Percentiles rank a stretch among this genome's conserved stretches.
These are phyloP conservation scores for Nysson spinosus DNA, from an alignment of 2,888 invertebrate species.

Conservation along the genomic window DNA sequence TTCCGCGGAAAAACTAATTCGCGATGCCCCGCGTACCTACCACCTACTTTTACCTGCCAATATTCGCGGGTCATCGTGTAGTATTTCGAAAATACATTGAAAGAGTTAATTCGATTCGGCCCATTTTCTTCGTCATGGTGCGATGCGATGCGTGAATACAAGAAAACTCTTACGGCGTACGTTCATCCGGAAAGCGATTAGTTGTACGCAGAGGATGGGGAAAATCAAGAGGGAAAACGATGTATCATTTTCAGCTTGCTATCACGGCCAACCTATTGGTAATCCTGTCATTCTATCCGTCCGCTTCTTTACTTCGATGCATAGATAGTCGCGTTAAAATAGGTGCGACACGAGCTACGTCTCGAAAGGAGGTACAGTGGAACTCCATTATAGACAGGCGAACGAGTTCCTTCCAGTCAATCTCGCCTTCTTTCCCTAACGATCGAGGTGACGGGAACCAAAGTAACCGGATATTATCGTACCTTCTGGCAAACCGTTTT, in stretches of 20 bases:
- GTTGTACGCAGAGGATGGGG: conserved; percentile 31
- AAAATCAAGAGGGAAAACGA: conserved; percentile 47
- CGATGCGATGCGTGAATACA: conserved; percentile 46
- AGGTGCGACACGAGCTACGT: no score
- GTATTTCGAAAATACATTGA: no score
- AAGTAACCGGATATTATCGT: conserved; percentile 58
- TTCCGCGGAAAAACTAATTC: no score
- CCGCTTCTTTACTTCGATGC: conserved; percentile 26
- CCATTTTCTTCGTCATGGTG: conserved; percentile 20
- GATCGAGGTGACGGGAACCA: conserved; percentile 31
- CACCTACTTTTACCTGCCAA: background rate
- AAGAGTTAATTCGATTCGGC: no score
- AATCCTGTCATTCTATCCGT: background rate
- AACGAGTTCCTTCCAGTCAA: conserved; percentile 52
- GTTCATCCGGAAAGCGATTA: conserved; percentile 37
- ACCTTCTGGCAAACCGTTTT: conserved; percentile 34
- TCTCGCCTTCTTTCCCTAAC: conserved; percentile 35
- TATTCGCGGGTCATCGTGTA: background rate
- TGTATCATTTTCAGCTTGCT: conserved; percentile 43
- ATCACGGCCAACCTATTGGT: background rate
- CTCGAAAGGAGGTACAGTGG: conserved; percentile 27
- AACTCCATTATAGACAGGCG: conserved; percentile 50
- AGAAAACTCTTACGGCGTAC: conserved; percentile 34
- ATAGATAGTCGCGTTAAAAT: no score
- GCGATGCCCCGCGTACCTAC: no score